Conservation (phyloP, 2,797 vertebrate species). For the Mus spretus region DNA sequence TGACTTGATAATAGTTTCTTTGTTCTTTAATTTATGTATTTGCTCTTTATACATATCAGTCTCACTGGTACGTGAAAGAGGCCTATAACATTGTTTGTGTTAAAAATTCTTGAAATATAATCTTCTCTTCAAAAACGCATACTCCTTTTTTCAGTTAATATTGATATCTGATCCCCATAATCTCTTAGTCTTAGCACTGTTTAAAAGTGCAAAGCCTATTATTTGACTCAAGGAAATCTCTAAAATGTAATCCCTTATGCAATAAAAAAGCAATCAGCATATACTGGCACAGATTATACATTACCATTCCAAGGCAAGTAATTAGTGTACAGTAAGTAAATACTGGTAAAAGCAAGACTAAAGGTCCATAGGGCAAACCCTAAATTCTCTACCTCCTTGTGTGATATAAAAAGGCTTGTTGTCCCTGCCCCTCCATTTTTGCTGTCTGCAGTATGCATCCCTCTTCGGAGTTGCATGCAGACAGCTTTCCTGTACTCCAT, state of each 20-base stretch:
- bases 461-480: neutral
- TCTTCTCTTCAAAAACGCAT: neutral
- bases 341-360: neutral
- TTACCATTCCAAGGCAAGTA: neutral
- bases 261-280: neutral
- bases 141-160: slow-evolving; percentile 7
- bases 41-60: neutral
- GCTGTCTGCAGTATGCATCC: neutral
- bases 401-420: neutral
- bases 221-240: neutral
- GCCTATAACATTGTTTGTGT: neutral
- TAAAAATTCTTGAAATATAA: neutral
- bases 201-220: neutral
- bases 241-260: neutral
- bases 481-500: neutral
- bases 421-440: neutral
- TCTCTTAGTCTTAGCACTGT: neutral
- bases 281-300: neutral
- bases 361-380: neutral
- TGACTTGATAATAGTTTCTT: neutral
- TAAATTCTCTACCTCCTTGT: no score
- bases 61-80: neutral
- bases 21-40: neutral
- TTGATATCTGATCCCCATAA: neutral
- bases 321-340: neutral